phyloP scores from a whole-genome alignment of 2,113 vertebrate species.

The Pelmatolapia mariae region DNA sequence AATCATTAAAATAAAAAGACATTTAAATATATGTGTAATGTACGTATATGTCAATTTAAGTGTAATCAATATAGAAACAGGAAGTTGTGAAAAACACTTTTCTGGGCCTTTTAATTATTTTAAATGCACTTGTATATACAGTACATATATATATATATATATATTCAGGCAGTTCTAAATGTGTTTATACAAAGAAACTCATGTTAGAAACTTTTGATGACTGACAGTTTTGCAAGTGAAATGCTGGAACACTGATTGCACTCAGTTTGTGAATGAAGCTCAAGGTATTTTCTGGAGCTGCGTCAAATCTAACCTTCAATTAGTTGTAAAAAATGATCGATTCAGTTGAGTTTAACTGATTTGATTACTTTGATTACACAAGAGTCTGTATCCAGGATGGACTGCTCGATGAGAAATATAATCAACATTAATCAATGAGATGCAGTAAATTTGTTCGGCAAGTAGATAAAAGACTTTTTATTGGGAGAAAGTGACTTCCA shows the following conservation, averaged over 20 bases:
- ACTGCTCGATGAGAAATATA: not conserved
- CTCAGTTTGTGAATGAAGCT: not conserved
- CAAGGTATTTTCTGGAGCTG: rapidly evolving
- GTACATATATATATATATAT: too few relatives aligned
- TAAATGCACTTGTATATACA: too few relatives aligned
- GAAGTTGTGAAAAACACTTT: too few relatives aligned
- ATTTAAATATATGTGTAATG: too few relatives aligned
- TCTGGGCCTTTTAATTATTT: too few relatives aligned
- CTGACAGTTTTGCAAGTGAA: not conserved
- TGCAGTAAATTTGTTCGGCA: not conserved
- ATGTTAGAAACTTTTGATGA: not conserved
- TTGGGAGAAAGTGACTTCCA: not conserved
- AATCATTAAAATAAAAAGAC: too few relatives aligned
- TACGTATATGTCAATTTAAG: too few relatives aligned
- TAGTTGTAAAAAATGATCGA: not conserved
- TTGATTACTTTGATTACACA: not conserved
- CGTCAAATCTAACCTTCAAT: not conserved
- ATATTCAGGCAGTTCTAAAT: not conserved
- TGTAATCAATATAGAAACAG: too few relatives aligned
- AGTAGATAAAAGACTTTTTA: not conserved
- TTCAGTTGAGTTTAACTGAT: not conserved
- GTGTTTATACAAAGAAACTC: not conserved
- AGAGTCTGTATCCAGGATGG: not conserved
- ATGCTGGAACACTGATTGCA: not conserved
- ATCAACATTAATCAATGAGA: not conserved